These are phyloP conservation scores for Chymomyza caudatula DNA, from an alignment of 2,888 invertebrate genomes.

Conservation along the genomic window DNA sequence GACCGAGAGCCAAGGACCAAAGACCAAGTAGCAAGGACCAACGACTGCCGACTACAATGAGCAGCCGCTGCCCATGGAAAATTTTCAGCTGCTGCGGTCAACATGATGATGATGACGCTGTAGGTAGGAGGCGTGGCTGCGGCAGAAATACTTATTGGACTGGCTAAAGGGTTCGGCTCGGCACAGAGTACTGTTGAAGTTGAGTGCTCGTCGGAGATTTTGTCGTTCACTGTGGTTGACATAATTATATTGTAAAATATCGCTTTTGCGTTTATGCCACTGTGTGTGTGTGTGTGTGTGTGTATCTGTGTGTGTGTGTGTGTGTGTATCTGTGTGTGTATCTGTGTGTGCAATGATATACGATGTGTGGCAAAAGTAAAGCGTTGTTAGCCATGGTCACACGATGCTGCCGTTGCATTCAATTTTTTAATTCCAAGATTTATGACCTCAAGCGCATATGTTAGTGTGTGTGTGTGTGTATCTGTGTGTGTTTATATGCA, in stretches of 20 bases:
- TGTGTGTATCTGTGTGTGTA: not conserved
- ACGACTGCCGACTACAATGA: not conserved
- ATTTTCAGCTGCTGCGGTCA: not conserved
- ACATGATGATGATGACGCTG: not conserved
- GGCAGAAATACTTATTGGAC: not conserved
- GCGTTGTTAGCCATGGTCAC: slow-evolving; percentile 19
- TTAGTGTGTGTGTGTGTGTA: not conserved
- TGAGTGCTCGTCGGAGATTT: slow-evolving; percentile 60
- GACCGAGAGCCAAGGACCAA: not conserved
- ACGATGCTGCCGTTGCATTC: slow-evolving; percentile 10
- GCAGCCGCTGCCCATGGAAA: not conserved
- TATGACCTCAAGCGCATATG: slow-evolving; percentile 38
- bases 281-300: not conserved
- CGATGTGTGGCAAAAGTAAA: slow-evolving; percentile 38
- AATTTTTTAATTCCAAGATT: slow-evolving; percentile 50
- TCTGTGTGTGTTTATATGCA: not conserved
- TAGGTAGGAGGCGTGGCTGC: not conserved
- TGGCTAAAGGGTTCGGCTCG: slow-evolving; percentile 3
- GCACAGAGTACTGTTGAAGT: slow-evolving; percentile 60
- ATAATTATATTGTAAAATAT: slow-evolving; percentile 72
- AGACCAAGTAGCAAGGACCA: not conserved
- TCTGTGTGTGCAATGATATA: slow-evolving; percentile 45
- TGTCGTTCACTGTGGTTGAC: slow-evolving; percentile 53
- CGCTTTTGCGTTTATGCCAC: slow-evolving; percentile 1
- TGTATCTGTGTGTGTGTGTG: not conserved